Conservation (phyloP, 2,888 invertebrate species). For the Pyralis farinalis region DNA sequence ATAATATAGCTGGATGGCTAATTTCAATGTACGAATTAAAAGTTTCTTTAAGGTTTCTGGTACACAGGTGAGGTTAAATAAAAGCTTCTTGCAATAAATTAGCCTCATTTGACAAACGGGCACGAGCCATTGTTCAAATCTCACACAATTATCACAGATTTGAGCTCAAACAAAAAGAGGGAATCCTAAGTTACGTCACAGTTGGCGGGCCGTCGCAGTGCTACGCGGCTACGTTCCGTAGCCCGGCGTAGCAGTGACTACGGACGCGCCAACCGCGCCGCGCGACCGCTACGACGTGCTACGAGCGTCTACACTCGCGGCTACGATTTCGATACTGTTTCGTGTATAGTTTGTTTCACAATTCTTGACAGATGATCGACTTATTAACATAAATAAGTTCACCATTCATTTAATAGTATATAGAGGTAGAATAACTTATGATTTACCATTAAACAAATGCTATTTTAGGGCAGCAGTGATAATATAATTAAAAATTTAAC, state of each 20-base stretch:
- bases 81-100: neutral
- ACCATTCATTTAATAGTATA: too few species aligned
- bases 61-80: neutral
- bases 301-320: conserved; percentile 32
- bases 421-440: too few species aligned
- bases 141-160: conserved; percentile 5
- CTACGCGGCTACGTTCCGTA: conserved; percentile 46
- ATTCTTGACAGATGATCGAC: conserved; percentile 4
- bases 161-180: neutral
- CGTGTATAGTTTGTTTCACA: neutral
- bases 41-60: too few species aligned
- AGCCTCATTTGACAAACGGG: neutral
- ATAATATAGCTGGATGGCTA: too few species aligned
- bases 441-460: too few species aligned
- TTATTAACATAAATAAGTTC: too few species aligned
- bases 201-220: conserved; percentile 39
- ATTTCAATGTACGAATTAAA: too few species aligned
- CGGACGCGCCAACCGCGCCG: conserved; percentile 55
- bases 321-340: neutral
- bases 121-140: neutral
- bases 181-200: conserved; percentile 43
- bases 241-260: conserved; percentile 64
- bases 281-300: conserved; percentile 36
- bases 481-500: too few species aligned
- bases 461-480: too few species aligned